Evolutionary conservation across 2,797 vertebrate genomes (phyloP).

Genomic region (Nannoperca obscura): DNA sequence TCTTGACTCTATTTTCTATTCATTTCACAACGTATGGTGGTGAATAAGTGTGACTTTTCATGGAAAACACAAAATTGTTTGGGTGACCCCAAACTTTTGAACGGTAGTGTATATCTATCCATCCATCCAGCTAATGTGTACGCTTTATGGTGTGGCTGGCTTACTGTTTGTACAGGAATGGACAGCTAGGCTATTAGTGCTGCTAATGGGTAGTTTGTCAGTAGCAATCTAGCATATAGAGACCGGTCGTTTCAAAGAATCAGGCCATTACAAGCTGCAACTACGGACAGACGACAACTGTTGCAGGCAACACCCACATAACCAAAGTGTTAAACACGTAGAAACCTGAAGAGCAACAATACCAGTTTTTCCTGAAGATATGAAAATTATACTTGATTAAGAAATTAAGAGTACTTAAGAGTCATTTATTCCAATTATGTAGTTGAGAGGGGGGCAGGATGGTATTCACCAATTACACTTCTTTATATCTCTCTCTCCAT

Average conservation of each 20-base stretch:
- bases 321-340: neutral
- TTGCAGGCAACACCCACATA: neutral
- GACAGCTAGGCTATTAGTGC: slow-evolving; percentile 41
- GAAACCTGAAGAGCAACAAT: neutral
- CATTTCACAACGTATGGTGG: too few species aligned
- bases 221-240: slow-evolving; percentile 33
- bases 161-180: slow-evolving; percentile 51
- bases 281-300: neutral
- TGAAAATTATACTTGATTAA: too few species aligned
- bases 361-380: neutral
- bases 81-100: too few species aligned
- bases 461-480: too few species aligned
- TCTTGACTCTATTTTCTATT: too few species aligned
- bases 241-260: slow-evolving; percentile 24
- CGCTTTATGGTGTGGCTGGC: slow-evolving; percentile 47
- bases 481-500: too few species aligned
- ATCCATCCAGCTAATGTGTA: slow-evolving; percentile 50
- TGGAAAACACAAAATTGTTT: too few species aligned
- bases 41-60: too few species aligned
- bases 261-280: slow-evolving; percentile 13
- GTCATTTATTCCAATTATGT: too few species aligned
- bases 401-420: too few species aligned
- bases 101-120: too few species aligned
- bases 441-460: too few species aligned
- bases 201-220: slow-evolving; percentile 52